phyloP scores from a whole-genome alignment of 2,113 vertebrate genomes.

The Falcunculus frontatus region DNA sequence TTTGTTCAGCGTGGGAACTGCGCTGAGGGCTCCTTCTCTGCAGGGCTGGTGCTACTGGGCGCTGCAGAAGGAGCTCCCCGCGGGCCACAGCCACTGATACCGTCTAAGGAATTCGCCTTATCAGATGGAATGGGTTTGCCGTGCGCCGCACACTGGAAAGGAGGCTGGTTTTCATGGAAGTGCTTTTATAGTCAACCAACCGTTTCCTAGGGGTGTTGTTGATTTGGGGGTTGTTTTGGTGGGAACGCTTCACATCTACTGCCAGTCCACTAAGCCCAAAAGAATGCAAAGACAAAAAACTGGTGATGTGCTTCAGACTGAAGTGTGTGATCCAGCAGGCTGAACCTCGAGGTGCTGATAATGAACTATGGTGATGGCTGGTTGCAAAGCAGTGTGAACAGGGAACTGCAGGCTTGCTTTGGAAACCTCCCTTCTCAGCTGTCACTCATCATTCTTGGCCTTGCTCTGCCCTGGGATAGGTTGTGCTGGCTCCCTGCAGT shows the following conservation, averaged over 20 bases:
- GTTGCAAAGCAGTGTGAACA: neutral
- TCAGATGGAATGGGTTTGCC: neutral
- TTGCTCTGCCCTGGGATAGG: neutral
- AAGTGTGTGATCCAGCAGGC: neutral
- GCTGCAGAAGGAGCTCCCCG: fast-evolving
- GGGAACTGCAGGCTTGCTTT: neutral
- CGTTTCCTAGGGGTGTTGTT: fast-evolving
- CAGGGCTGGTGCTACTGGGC: fast-evolving
- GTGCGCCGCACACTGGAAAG: fast-evolving
- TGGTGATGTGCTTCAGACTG: fast-evolving
- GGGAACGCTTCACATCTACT: neutral
- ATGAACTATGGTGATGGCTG: neutral
- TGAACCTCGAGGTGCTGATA: neutral
- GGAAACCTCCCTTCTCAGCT: neutral
- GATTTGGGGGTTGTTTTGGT: neutral
- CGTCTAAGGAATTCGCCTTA: neutral
- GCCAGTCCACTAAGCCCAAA: neutral
- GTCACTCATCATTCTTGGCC: neutral
- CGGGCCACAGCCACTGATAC: neutral
- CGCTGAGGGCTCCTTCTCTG: neutral
- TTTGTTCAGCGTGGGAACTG: neutral
- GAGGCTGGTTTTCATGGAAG: neutral
- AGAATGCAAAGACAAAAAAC: neutral
- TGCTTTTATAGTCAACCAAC: neutral
- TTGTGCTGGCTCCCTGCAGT: neutral